These are phyloP conservation scores for Siniperca scherzeri DNA, from an alignment of 2,797 vertebrate genomes.

Conservation along the genomic window DNA sequence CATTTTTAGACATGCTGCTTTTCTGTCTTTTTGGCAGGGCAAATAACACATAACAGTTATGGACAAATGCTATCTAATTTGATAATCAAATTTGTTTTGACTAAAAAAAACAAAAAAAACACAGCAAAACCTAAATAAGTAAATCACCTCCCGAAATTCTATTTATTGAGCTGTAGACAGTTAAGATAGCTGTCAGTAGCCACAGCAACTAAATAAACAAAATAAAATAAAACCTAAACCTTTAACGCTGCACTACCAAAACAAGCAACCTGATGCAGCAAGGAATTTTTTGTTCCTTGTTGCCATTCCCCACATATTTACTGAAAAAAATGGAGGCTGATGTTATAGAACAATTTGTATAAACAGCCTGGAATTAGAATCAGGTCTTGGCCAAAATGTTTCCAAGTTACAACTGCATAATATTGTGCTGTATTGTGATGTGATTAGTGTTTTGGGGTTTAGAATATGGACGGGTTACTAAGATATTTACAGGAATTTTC, in stretches of 20 bases:
- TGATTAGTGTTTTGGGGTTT: neutral
- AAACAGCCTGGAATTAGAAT: neutral
- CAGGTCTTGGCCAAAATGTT: neutral
- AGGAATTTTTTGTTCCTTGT: neutral
- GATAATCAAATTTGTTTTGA: too few relatives aligned
- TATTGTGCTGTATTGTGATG: neutral
- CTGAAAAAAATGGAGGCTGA: neutral
- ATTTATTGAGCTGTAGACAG: neutral
- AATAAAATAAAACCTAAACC: neutral
- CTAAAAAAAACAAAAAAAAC: neutral
- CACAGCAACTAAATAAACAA: neutral
- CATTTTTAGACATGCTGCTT: neutral
- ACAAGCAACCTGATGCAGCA: neutral
- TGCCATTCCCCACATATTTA: neutral
- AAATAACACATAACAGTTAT: neutral
- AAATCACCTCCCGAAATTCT: neutral
- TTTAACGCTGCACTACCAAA: neutral
- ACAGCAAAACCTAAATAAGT: neutral
- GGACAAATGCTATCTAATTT: neutral
- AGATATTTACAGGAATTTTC: neutral
- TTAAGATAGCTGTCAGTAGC: neutral
- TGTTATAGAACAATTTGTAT: neutral
- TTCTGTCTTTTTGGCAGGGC: neutral
- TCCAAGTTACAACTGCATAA: neutral
- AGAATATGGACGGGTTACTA: neutral